Conservation (phyloP, 2,113 vertebrate species). For the Arizona elegans region DNA sequence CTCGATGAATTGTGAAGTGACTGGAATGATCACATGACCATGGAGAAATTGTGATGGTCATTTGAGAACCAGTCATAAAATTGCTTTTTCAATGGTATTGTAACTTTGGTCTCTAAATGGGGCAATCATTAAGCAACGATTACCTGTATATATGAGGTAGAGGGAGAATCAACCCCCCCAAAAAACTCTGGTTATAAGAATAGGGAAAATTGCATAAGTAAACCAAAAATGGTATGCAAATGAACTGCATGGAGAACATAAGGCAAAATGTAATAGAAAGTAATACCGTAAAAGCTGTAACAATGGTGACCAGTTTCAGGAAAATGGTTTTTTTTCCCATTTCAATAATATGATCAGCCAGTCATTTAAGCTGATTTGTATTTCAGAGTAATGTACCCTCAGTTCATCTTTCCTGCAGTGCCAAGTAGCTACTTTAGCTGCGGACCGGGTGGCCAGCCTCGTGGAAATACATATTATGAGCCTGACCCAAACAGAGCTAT, state of each 20-base stretch:
- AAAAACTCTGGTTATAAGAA: not conserved
- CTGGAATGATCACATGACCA: not conserved
- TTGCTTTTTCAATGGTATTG: not conserved
- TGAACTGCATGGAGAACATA: not conserved
- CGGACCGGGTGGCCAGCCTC: not conserved
- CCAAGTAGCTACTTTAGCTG: not conserved
- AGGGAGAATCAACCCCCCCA: not conserved
- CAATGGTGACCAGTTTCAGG: not conserved
- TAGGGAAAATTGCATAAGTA: not conserved
- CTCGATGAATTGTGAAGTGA: not conserved
- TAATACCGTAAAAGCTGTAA: not conserved
- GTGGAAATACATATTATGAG: not conserved
- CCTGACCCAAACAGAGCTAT: not conserved
- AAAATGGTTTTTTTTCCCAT: not conserved
- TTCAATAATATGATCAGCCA: not conserved
- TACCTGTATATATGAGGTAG: not conserved
- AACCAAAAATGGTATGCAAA: not conserved
- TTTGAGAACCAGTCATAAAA: not conserved
- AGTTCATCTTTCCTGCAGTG: not conserved
- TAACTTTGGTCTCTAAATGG: not conserved
- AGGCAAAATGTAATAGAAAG: not conserved
- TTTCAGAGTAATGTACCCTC: not conserved
- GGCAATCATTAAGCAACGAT: not conserved
- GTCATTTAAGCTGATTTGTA: not conserved
- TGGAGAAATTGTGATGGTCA: not conserved